Evolutionary conservation across 2,797 vertebrate species (phyloP).

Genomic region (Naso thynnoides): DNA sequence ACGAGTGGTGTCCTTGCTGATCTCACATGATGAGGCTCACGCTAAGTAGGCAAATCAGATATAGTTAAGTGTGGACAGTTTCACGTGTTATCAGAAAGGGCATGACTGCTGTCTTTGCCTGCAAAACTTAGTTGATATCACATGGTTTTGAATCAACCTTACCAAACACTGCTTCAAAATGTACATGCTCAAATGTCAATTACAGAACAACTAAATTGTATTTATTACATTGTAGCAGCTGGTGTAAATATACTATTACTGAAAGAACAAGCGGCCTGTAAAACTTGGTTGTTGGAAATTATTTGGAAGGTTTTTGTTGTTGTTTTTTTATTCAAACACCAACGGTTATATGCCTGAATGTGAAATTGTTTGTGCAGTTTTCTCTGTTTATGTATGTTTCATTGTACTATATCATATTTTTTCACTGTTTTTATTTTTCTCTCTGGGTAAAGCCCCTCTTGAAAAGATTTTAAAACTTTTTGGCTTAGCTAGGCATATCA

Average conservation of each 20-base stretch:
- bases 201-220: slow-evolving; percentile 7
- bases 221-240: slow-evolving; percentile 4
- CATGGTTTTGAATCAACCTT: neutral
- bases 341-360: too few relatives aligned
- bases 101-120: slow-evolving; percentile 23
- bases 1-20: slow-evolving; percentile 76
- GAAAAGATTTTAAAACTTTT: too few relatives aligned
- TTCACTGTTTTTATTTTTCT: too few relatives aligned
- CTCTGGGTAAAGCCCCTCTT: too few relatives aligned
- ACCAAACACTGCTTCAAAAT: neutral
- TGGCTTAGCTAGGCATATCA: too few relatives aligned
- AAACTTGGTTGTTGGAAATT: too few relatives aligned
- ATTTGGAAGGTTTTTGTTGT: too few relatives aligned
- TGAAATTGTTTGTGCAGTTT: too few relatives aligned
- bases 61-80: slow-evolving; percentile 65
- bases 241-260: neutral
- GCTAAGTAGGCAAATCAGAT: slow-evolving; percentile 79
- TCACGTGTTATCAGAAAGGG: slow-evolving; percentile 52
- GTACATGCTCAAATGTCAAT: slow-evolving; percentile 26
- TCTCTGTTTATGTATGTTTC: too few relatives aligned
- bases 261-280: too few relatives aligned
- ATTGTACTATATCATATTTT: too few relatives aligned
- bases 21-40: slow-evolving; percentile 74
- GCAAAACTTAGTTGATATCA: slow-evolving; percentile 17
- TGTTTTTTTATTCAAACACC: too few relatives aligned